Conservation (phyloP, 2,113 vertebrate genomes). For the Cardinalis cardinalis region DNA sequence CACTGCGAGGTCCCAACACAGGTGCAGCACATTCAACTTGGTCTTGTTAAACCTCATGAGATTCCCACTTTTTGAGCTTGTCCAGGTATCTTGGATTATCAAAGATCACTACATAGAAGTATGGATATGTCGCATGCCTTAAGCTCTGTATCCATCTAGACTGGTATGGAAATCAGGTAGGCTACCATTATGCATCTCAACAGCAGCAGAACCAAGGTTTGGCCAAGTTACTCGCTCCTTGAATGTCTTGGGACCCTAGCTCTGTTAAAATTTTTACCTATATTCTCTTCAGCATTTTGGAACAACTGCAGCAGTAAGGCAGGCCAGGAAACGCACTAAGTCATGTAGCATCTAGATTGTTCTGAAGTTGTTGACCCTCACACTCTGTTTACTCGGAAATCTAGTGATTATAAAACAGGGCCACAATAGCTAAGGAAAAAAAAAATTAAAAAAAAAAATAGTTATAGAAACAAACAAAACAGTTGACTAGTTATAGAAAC, state of each 20-base stretch:
- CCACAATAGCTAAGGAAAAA: background rate
- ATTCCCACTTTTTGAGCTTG: background rate
- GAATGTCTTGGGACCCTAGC: background rate
- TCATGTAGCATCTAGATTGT: background rate
- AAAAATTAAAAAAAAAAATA: background rate
- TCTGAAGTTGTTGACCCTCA: background rate
- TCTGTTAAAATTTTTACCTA: background rate
- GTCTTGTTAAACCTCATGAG: background rate
- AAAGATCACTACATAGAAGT: background rate
- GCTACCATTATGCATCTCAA: background rate
- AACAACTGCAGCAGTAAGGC: background rate
- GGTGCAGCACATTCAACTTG: background rate
- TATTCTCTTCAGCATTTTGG: background rate
- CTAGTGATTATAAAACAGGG: background rate
- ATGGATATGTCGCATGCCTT: background rate
- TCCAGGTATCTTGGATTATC: background rate
- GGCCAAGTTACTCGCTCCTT: background rate
- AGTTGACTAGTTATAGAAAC: background rate
- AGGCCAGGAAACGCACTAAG: background rate
- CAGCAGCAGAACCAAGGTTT: background rate
- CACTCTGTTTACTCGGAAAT: background rate
- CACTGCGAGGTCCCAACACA: rapidly evolving
- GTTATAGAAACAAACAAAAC: background rate
- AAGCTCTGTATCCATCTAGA: background rate
- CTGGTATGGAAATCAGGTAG: background rate